Evolutionary conservation across 2,113 vertebrate genomes (phyloP).

Genomic region (Spea bombifrons): DNA sequence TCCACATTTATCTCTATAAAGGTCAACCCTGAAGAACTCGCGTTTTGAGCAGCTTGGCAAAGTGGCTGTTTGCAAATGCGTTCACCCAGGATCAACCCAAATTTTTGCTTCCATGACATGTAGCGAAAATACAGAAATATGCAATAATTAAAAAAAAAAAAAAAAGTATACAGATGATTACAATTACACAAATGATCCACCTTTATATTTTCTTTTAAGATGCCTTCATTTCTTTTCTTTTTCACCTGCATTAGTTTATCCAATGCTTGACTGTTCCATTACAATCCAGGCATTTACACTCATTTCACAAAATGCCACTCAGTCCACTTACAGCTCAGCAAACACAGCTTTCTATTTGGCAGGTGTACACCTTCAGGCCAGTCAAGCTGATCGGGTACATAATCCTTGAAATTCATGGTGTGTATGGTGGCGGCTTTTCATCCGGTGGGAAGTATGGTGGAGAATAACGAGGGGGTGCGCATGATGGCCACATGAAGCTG

Average conservation of each 20-base stretch:
- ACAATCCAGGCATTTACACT: slow-evolving; percentile 10
- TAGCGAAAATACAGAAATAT: too few relatives aligned
- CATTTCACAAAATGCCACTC: slow-evolving; percentile 44
- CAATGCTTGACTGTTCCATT: background rate
- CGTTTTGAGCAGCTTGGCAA: too few relatives aligned
- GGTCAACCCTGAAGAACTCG: too few relatives aligned
- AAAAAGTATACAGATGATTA: too few relatives aligned
- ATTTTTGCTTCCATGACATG: too few relatives aligned
- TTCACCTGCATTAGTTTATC: slow-evolving; percentile 8
- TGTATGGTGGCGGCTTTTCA: slow-evolving; percentile 96
- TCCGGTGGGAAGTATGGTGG: slow-evolving; percentile 91
- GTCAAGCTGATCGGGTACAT: slow-evolving; percentile 7
- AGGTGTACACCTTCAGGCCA: slow-evolving; percentile 30
- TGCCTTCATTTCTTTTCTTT: background rate
- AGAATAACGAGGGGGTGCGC: slow-evolving; percentile 87
- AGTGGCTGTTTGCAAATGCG: too few relatives aligned
- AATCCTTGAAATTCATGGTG: slow-evolving; percentile 69
- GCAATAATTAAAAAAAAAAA: too few relatives aligned
- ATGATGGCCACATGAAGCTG: slow-evolving; percentile 91
- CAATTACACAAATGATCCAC: too few relatives aligned
- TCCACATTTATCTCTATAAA: too few relatives aligned
- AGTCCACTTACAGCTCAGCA: slow-evolving; percentile 64
- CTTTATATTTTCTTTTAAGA: too few relatives aligned
- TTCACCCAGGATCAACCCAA: too few relatives aligned
- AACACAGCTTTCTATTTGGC: slow-evolving; percentile 62